Conservation (phyloP, 2,113 vertebrate species). For the Mugil cephalus region DNA sequence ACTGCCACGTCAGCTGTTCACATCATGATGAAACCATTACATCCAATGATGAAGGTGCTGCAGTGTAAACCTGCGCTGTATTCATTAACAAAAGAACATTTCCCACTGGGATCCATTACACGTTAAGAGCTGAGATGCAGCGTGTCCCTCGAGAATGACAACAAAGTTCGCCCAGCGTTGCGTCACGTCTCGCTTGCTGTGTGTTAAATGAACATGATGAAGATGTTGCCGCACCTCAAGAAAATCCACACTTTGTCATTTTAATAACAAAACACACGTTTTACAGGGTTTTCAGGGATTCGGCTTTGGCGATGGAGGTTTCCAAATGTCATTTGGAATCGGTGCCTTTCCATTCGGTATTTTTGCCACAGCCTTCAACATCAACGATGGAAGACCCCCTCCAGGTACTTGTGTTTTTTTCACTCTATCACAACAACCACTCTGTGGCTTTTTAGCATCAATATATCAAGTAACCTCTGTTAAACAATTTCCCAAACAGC, state of each 20-base stretch:
- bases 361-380: constrained; percentile 98
- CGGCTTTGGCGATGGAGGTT: constrained; percentile 97
- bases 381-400: constrained; percentile 96
- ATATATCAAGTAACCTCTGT: constrained; percentile 10
- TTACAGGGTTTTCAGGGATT: constrained; percentile 97
- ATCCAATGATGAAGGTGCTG: constrained; percentile 34
- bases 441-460: not conserved
- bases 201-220: not conserved
- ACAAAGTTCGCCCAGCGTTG: constrained; percentile 64
- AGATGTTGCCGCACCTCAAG: not conserved
- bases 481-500: constrained; percentile 80
- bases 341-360: constrained; percentile 99
- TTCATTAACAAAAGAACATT: constrained; percentile 66
- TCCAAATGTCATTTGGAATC: constrained; percentile 99
- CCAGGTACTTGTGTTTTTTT: constrained; percentile 86
- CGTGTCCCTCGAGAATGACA: constrained; percentile 50
- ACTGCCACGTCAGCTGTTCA: constrained; percentile 6
- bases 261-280: not conserved
- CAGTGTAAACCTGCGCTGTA: constrained; percentile 35
- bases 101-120: constrained; percentile 76
- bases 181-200: constrained; percentile 56
- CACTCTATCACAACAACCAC: not conserved
- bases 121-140: constrained; percentile 15
- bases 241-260: not conserved
- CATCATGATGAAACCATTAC: constrained; percentile 81